Evolutionary conservation across 2,113 vertebrate genomes (phyloP).

Genomic region (Macroglossus sobrinus): DNA sequence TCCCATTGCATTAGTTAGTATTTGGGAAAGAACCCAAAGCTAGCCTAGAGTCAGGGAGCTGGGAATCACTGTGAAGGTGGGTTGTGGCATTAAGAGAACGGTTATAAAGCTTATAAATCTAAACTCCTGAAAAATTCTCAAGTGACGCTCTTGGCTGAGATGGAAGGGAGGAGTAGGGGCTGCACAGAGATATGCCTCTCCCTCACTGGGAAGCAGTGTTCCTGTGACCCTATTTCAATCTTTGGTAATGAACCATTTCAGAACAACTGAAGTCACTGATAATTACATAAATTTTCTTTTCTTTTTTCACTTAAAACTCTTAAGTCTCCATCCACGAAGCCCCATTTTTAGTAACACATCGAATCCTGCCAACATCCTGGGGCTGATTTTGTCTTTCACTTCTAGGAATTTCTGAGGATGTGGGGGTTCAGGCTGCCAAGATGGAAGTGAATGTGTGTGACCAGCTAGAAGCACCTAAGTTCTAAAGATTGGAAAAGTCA

Average conservation of each 20-base stretch:
- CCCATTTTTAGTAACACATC: constrained; percentile 72
- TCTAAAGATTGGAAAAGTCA: background rate
- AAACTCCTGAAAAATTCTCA: background rate
- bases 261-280: constrained; percentile 34
- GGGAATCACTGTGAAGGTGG: background rate
- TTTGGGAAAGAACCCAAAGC: constrained; percentile 25
- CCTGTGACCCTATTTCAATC: constrained; percentile 23
- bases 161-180: background rate
- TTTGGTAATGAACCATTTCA: constrained; percentile 53
- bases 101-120: background rate
- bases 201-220: background rate
- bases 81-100: background rate
- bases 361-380: constrained; percentile 64
- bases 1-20: background rate
- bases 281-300: constrained; percentile 58
- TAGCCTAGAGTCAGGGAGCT: background rate
- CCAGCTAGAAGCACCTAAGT: background rate
- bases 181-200: background rate
- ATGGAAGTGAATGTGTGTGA: constrained; percentile 21
- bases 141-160: constrained; percentile 8
- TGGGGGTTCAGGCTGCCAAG: constrained; percentile 47
- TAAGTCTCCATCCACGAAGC: constrained; percentile 52
- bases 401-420: constrained; percentile 72
- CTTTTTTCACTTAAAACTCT: constrained; percentile 49
- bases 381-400: constrained; percentile 64